These are phyloP conservation scores for Poeciliopsis paucimaculata DNA, from an alignment of 2,797 vertebrate genomes.

Conservation along the genomic window DNA sequence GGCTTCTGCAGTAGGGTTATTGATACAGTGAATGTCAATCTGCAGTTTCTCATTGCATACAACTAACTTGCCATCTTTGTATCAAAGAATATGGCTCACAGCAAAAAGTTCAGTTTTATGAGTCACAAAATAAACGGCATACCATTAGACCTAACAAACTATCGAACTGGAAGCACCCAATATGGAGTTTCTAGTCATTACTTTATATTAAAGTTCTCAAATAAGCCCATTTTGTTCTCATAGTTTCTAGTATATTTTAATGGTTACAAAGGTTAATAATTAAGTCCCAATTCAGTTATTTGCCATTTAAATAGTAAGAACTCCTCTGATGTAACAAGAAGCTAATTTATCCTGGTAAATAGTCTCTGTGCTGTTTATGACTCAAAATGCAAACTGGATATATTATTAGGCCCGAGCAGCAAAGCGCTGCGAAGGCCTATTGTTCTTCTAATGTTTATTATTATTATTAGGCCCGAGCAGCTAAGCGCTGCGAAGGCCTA, in stretches of 20 bases:
- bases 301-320: not conserved
- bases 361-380: not conserved
- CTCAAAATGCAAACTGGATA: not conserved
- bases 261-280: conserved; percentile 37
- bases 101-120: not conserved
- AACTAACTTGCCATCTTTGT: not conserved
- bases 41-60: not conserved
- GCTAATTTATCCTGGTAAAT: not conserved
- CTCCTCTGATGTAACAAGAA: not conserved
- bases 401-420: too few species aligned
- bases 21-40: not conserved
- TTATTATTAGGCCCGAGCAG: too few species aligned
- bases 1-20: not conserved
- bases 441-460: too few species aligned
- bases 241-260: conserved; percentile 21
- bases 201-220: conserved; percentile 24
- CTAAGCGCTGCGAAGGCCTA: too few species aligned
- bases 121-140: conserved; percentile 5
- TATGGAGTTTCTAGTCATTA: not conserved
- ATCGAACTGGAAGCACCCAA: not conserved
- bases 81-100: not conserved
- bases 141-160: not conserved
- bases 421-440: too few species aligned
- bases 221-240: conserved; percentile 28
- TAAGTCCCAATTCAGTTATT: not conserved